Conservation (phyloP, 2,888 invertebrate genomes). For the Andrena hattorfiana region DNA sequence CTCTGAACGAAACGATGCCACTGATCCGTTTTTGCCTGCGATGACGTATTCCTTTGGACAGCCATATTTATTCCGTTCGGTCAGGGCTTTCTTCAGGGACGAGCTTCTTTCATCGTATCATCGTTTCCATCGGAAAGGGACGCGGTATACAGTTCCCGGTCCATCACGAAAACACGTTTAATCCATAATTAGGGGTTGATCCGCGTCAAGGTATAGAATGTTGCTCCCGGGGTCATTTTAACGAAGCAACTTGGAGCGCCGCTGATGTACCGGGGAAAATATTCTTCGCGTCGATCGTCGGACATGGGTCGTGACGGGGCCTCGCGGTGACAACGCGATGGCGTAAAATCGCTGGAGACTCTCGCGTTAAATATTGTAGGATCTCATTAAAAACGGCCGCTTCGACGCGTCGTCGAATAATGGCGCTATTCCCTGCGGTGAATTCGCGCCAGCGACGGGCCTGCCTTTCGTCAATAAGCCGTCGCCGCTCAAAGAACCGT, state of each 20-base stretch:
- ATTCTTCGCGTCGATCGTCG: conserved; percentile 22
- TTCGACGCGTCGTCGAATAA: conserved; percentile 67
- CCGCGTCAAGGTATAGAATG: too few species aligned
- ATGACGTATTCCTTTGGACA: conserved; percentile 25
- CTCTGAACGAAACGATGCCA: conserved; percentile 43
- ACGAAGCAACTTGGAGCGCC: not conserved
- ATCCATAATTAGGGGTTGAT: too few species aligned
- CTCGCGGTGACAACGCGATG: conserved; percentile 39
- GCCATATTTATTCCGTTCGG: conserved; percentile 6
- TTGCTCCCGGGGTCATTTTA: too few species aligned
- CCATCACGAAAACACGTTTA: too few species aligned
- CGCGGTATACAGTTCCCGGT: too few species aligned
- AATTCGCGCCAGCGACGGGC: conserved; percentile 39
- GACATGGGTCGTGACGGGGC: conserved; percentile 1
- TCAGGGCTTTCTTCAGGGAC: not conserved
- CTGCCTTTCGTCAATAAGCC: conserved; percentile 58
- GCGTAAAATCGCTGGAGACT: conserved; percentile 58
- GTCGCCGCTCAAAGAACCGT: conserved; percentile 49
- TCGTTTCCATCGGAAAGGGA: not conserved
- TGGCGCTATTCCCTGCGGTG: conserved; percentile 59
- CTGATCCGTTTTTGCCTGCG: conserved; percentile 52
- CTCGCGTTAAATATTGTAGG: conserved; percentile 77
- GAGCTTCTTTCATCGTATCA: not conserved
- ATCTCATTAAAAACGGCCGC: conserved; percentile 77
- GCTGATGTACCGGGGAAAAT: not conserved